Evolutionary conservation across 2,113 vertebrate species (phyloP), one percentile per base, ranked within the genome.

Genomic region (Perca flavescens): DNA sequence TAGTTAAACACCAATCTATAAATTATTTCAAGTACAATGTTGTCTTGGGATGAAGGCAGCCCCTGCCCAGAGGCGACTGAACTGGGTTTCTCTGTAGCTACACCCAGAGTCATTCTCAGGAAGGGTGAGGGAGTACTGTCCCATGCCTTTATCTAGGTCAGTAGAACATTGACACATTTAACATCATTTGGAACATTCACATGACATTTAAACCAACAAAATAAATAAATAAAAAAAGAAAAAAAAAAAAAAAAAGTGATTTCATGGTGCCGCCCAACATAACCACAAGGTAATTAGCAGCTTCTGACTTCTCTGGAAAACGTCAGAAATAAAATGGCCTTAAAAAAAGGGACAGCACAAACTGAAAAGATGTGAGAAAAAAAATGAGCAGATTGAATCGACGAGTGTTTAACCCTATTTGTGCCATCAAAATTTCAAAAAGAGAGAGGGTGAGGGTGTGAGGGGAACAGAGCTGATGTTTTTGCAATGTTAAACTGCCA

Each of bases 61-160:
- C 81, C 79, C 79, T 47, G 19, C 66, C 69, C 43, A 36, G 81
- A 56, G 67, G 87, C 46, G 77, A 94, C 86, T 52, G 90, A 92
- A 92, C 72, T 89, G 92, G 91, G 96, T 94, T 97, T 97, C 95
- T 96, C 96, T 96, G 95, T 96, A 97, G 91, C 94, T 91, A 96
- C 95, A 93, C 95, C 95, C 94, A 92, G 93, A 86, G 77, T 73
- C 93, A 74, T 84, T 73, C 69, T 63, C 58, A 62, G 52, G 66
- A 89, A 84, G 83, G 89, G 72, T 6, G 80, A 5, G 60, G 0
- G 43, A 93, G 90, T 86, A 88, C 90, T 86, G 43, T 46, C 15
- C 14, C 54, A 1, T 9, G 62, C 58, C 80, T 77, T 78, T 65
- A 76, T 83, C 70, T 56, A 94, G 93, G 93, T 95, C 93, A 95